Conservation (phyloP, 2,888 invertebrate species). For the Selenia dentaria region DNA sequence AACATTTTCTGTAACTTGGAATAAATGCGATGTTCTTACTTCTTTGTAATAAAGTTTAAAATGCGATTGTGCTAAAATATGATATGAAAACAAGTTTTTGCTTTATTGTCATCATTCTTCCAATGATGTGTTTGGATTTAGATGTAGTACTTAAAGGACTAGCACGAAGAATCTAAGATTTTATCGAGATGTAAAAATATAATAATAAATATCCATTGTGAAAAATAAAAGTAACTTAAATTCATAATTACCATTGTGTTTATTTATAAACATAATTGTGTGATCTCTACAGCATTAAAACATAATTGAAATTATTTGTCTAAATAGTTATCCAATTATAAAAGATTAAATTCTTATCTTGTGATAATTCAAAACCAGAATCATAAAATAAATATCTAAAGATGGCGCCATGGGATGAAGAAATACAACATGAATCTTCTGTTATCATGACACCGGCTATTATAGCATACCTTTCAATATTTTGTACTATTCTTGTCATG, state of each 20-base stretch:
- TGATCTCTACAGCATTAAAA: slow-evolving; percentile 20
- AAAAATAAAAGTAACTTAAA: not conserved
- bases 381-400: not conserved
- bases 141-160: slow-evolving; percentile 4
- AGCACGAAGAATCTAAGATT: not conserved
- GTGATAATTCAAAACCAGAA: too few species aligned
- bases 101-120: slow-evolving; percentile 10
- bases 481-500: slow-evolving; percentile 51
- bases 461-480: slow-evolving; percentile 37
- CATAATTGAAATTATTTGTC: not conserved
- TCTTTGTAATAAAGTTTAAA: not conserved
- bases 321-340: slow-evolving; percentile 5
- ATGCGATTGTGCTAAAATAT: not conserved
- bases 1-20: not conserved
- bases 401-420: slow-evolving; percentile 15
- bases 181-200: slow-evolving; percentile 5
- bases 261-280: slow-evolving; percentile 31
- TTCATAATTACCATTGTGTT: slow-evolving; percentile 23
- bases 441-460: slow-evolving; percentile 19
- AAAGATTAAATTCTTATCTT: not conserved
- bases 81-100: not conserved
- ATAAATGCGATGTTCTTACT: not conserved
- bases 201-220: not conserved
- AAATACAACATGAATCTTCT: not conserved
- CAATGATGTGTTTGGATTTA: slow-evolving; percentile 16